Base-by-base conservation (phyloP, 2,888 invertebrate species). In the Platynereis dumerilii region DNA sequence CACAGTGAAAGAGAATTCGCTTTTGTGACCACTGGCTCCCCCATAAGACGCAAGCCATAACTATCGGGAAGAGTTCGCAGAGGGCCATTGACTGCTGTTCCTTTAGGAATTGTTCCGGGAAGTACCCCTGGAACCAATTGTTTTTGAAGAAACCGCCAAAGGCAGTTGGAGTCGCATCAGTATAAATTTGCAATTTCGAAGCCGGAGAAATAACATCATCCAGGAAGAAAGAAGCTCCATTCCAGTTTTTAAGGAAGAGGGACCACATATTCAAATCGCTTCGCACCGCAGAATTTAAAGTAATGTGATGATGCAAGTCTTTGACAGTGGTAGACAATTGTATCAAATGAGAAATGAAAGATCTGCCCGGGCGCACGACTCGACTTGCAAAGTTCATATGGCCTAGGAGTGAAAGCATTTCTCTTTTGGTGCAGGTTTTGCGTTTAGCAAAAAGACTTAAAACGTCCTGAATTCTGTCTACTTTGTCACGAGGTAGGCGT, bases 281-380 rank as follows among this genome's bases (percentile, higher is more conserved):
- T 34, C 34, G 5, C 7, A 34, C 12, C 7, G 34, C 34, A 5
- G 34, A 34, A 34, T 5, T 44, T 12, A 70, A 26, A 27, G 59
- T 60, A 0, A 70, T 60, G 24, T 64, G 61, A 39, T 64, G 64
- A 26, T 58, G 54, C 10, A 66, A 22, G 10, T 57, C 55, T 22
- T 27, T 55, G 2, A 66, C 66, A n/a, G 57, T 62, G 0, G 58
- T 45, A 20, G 67, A 59, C 44, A 70, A 48, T 5, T 5, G 10
- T n/a, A 63, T 45, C 5, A 70, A 60, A 26, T 69, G 67, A 26
- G 69, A 65, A 17, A 67, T 61, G 55, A 71, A 71, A 39, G 65
- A 45, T 22, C 67, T 28, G 27, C 69, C 69, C 1, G 65, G 71
- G 20, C 58, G 22, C 7, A 71, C 54, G 1, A 71, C 71, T 28